phyloP scores from a whole-genome alignment of 2,888 invertebrate species.

The Oxytorus armatus region DNA sequence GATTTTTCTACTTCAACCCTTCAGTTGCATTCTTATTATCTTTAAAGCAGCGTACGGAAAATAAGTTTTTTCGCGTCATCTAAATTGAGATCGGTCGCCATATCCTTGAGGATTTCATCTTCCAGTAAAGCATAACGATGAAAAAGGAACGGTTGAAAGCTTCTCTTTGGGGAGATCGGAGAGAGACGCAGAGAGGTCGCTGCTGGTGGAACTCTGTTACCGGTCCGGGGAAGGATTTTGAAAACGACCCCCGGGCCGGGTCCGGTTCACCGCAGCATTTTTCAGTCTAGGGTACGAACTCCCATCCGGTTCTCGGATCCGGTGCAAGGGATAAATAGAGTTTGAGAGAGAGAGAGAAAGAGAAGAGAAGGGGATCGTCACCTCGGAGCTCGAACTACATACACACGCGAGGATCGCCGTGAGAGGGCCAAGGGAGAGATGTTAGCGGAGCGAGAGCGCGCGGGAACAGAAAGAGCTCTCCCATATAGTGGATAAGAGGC shows the following conservation, averaged over 20 bases:
- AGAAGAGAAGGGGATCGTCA: constrained; percentile 59
- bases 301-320: constrained; percentile 75
- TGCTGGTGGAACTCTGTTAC: constrained; percentile 73
- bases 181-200: constrained; percentile 32
- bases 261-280: constrained; percentile 81
- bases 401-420: constrained; percentile 33
- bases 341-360: constrained; percentile 56
- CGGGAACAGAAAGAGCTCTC: constrained; percentile 64
- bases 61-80: neutral
- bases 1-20: constrained; percentile 20
- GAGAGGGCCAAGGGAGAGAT: constrained; percentile 52
- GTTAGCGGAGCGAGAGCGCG: constrained; percentile 54
- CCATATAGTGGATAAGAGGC: constrained; percentile 59
- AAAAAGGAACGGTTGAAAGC: constrained; percentile 42
- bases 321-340: constrained; percentile 73
- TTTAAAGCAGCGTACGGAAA: neutral
- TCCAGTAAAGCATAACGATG: neutral
- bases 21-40: neutral
- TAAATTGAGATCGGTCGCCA: neutral
- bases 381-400: constrained; percentile 42
- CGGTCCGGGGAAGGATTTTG: constrained; percentile 75
- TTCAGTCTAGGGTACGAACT: constrained; percentile 80
- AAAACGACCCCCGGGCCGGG: constrained; percentile 76
- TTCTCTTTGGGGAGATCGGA: constrained; percentile 41
- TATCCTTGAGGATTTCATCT: constrained; percentile 3